Evolutionary conservation across 2,113 vertebrate species (phyloP).

Genomic region (Sisor rabdophorus): DNA sequence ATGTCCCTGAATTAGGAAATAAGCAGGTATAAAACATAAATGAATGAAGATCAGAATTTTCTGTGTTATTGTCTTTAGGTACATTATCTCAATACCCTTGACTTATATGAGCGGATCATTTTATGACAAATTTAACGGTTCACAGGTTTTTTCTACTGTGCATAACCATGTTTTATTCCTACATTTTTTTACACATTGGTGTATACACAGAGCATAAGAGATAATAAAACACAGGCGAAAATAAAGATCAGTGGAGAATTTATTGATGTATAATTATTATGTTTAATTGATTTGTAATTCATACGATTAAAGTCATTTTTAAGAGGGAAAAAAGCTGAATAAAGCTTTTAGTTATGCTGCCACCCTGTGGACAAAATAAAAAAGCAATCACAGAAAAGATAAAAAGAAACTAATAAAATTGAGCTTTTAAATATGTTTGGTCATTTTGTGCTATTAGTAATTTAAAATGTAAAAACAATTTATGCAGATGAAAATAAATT

Average conservation of each 20-base stretch:
- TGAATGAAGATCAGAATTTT: too few relatives aligned
- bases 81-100: too few relatives aligned
- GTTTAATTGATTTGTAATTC: not conserved
- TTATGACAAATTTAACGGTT: too few relatives aligned
- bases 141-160: too few relatives aligned
- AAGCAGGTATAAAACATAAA: too few relatives aligned
- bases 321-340: not conserved
- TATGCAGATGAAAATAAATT: too few relatives aligned
- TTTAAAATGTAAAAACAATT: too few relatives aligned
- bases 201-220: not conserved
- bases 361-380: not conserved
- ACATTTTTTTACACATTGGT: not conserved
- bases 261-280: not conserved
- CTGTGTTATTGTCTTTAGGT: too few relatives aligned
- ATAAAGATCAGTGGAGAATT: not conserved
- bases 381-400: not conserved
- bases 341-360: not conserved
- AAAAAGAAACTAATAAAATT: not conserved
- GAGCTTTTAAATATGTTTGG: too few relatives aligned
- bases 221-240: not conserved
- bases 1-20: too few relatives aligned
- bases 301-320: not conserved
- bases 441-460: not conserved
- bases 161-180: too few relatives aligned
- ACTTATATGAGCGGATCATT: too few relatives aligned